Conservation (phyloP, 2,113 vertebrate genomes). For the Malurus alboscapulatus region DNA sequence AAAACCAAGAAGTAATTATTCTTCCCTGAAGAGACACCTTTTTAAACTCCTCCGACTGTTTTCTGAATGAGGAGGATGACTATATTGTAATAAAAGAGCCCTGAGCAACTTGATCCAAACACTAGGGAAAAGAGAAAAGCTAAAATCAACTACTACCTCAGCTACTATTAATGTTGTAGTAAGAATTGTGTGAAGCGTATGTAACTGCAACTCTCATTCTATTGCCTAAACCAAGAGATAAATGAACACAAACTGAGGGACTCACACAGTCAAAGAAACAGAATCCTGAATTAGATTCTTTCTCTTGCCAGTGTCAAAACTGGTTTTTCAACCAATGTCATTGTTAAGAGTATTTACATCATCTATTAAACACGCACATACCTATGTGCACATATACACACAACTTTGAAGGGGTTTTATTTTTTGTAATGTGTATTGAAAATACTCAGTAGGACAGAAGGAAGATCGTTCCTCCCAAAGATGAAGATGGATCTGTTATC, state of each 20-base stretch:
- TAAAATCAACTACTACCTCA: not conserved
- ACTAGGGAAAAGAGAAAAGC: not conserved
- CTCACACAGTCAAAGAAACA: not conserved
- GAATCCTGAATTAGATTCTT: not conserved
- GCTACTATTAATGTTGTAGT: not conserved
- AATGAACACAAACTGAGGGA: not conserved
- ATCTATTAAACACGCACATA: rapidly evolving
- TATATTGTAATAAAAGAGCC: not conserved
- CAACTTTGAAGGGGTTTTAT: not conserved
- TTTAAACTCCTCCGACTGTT: not conserved
- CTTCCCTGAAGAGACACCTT: not conserved
- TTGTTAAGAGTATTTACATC: not conserved
- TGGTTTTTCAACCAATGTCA: not conserved
- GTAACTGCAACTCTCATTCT: not conserved
- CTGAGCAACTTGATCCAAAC: not conserved
- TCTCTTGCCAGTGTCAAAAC: not conserved
- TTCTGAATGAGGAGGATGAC: not conserved
- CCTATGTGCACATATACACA: not conserved
- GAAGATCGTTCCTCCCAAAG: not conserved
- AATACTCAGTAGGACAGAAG: not conserved
- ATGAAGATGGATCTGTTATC: not conserved
- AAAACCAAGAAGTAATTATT: conserved; percentile 4
- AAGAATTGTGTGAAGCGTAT: not conserved
- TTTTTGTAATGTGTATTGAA: not conserved
- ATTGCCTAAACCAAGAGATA: not conserved